Base-by-base conservation (phyloP, 2,797 vertebrate species). In the Phrynocephalus forsythii region DNA sequence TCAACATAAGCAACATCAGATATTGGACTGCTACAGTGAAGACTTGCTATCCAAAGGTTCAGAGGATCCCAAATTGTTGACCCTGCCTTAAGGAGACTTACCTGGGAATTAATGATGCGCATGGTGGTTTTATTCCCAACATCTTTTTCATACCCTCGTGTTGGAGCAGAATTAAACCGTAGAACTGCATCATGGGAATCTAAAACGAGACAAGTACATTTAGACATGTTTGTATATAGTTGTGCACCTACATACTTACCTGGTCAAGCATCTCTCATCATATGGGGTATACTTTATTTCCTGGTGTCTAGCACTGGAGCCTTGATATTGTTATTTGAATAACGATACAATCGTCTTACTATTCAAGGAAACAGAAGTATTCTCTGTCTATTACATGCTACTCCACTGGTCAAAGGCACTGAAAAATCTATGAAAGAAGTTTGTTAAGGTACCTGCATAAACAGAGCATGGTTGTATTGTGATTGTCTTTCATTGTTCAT, bases 61-160 rank as follows among this genome's bases (percentile, higher is more conserved):
- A 63, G 60, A 63, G 18, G 60, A 63, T 20, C 60, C 15, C 60
- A 63, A 63, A 63, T 63, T 63, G 56, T 1, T 16, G 7, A 11
- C 72, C 33, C 38, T 75, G 75, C 38, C 60, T 63, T 63, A 63
- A 63, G 3, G 16, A 28, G 3, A 24, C 97, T 97, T 96, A 99
- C 99, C 98, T 99, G 99, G 11, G 99, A 99, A 92, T 99, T 99
- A 94, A 99, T 98, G 95, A 99, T 98, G 89, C 99, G 98, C 83
- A 99, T 94, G 0, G 98, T 99, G 87, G 99, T 99, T 97, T 98
- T 99, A 94, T 97, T 99, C 77, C 99, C 99, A 90, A 99, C 99
- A 73, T 99, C 99, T 92, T 96, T 97, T 95, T 99, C 98, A 77
- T 98, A 99, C 84, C 98, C 98, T 79, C 95, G 96, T 1, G 98